phyloP scores from a whole-genome alignment of 2,113 vertebrate species.

The Fulica atra region DNA sequence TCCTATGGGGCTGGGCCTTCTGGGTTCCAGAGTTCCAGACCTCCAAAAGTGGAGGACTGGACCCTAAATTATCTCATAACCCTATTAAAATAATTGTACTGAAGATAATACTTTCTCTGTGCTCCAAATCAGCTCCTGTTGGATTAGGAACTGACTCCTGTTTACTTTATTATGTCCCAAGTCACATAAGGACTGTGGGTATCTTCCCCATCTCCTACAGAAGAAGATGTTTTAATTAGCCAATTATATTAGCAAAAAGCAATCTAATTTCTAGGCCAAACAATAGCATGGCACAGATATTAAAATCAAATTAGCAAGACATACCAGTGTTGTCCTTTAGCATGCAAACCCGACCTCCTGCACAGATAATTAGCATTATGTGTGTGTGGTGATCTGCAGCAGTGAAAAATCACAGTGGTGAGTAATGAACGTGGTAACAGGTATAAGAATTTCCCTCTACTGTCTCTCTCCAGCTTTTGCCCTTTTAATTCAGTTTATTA shows the following conservation, averaged over 20 bases:
- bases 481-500: background rate
- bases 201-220: slow-evolving; percentile 40
- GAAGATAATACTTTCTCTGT: background rate
- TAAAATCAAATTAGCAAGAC: slow-evolving; percentile 55
- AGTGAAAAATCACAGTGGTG: background rate
- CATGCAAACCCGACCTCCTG: background rate
- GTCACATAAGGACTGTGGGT: background rate
- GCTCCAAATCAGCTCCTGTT: background rate
- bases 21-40: background rate
- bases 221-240: slow-evolving; percentile 51
- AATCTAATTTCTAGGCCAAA: slow-evolving; percentile 52
- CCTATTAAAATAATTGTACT: background rate
- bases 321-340: background rate
- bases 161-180: slow-evolving; percentile 12
- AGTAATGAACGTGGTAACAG: background rate
- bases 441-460: background rate
- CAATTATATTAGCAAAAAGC: slow-evolving; percentile 56
- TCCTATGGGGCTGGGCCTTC: background rate
- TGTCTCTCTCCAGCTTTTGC: background rate
- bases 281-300: slow-evolving; percentile 39
- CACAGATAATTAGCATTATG: slow-evolving; percentile 7
- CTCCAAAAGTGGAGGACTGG: background rate
- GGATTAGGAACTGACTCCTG: background rate
- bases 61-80: background rate
- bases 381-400: background rate